phyloP scores from a whole-genome alignment of 2,888 invertebrate genomes.

The Rhamphomyia laevipes region DNA sequence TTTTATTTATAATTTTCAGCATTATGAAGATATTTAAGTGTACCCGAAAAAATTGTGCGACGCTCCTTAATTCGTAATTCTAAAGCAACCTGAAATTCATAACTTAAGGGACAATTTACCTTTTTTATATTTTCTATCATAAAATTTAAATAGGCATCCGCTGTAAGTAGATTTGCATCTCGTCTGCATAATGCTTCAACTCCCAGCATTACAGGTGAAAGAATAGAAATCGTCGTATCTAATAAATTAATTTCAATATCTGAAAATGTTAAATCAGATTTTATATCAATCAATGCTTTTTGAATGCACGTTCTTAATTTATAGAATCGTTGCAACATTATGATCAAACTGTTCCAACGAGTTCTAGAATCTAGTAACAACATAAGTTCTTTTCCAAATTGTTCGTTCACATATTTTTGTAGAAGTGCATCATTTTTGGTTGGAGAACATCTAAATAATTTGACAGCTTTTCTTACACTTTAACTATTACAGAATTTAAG shows the following conservation, averaged over 20 bases:
- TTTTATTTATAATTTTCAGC: too few relatives aligned
- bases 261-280: not conserved
- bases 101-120: too few relatives aligned
- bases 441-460: not conserved
- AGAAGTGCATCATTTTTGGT: slow-evolving; percentile 8
- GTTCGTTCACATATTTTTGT: slow-evolving; percentile 6
- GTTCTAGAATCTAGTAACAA: too few relatives aligned
- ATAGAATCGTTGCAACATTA: slow-evolving; percentile 12
- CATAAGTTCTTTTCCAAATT: slow-evolving; percentile 10
- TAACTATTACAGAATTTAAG: too few relatives aligned
- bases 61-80: too few relatives aligned
- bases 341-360: slow-evolving; percentile 10
- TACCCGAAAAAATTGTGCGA: too few relatives aligned
- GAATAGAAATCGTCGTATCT: not conserved
- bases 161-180: not conserved
- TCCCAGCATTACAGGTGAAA: not conserved
- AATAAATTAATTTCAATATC: not conserved
- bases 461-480: not conserved
- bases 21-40: too few relatives aligned
- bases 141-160: not conserved
- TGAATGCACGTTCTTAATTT: slow-evolving; percentile 15
- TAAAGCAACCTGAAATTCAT: too few relatives aligned
- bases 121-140: too few relatives aligned
- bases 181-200: not conserved
- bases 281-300: slow-evolving; percentile 16